phyloP scores from a whole-genome alignment of 2,888 invertebrate genomes.

The Dinocampus coccinellae region DNA sequence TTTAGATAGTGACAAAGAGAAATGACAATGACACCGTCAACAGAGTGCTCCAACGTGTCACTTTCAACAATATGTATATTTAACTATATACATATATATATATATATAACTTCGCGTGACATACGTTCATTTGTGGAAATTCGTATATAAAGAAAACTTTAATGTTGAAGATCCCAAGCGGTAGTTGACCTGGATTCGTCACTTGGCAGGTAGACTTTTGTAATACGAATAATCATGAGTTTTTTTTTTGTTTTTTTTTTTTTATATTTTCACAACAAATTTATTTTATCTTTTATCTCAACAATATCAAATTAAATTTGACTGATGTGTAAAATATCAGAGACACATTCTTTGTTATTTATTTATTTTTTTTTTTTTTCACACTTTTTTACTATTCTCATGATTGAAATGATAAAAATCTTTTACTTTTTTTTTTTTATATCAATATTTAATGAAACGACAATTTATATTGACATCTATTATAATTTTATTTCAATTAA shows the following conservation, averaged over 20 bases:
- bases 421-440: no score
- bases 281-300: neutral
- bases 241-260: neutral
- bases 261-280: neutral
- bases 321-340: no score
- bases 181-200: slow-evolving; percentile 33
- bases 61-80: neutral
- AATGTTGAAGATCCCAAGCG: slow-evolving; percentile 19
- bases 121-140: slow-evolving; percentile 43
- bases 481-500: no score
- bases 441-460: no score
- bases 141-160: slow-evolving; percentile 35
- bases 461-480: no score
- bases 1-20: slow-evolving; percentile 24
- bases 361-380: no score
- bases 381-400: no score
- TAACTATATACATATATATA: neutral
- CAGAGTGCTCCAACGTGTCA: neutral
- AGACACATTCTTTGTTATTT: no score
- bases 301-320: neutral
- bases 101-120: slow-evolving; percentile 41
- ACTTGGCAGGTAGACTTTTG: slow-evolving; percentile 29
- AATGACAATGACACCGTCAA: slow-evolving; percentile 31
- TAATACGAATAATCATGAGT: neutral
- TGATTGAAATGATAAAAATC: no score